Percentiles rank a stretch among this genome's conserved stretches.
Evolutionary conservation across 2,797 vertebrate genomes (phyloP).

Genomic region (Arrhamphus sclerolepis): DNA sequence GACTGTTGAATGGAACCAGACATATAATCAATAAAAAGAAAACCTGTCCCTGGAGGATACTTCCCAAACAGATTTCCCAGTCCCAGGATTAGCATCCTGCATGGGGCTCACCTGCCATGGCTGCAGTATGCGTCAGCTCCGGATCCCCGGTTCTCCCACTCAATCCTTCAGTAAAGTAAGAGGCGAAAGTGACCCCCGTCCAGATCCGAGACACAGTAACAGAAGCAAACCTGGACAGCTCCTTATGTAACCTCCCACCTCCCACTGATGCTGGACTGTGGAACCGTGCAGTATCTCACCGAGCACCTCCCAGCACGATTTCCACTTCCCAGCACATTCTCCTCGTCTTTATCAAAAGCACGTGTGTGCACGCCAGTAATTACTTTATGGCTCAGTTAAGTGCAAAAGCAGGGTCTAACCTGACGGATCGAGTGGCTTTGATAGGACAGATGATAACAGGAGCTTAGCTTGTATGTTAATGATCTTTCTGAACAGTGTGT

Average conservation of each 20-base stretch:
- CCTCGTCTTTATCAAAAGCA: slow-evolving; percentile 20
- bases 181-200: slow-evolving; percentile 15
- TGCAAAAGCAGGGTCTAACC: not conserved
- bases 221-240: not conserved
- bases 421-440: slow-evolving; percentile 15
- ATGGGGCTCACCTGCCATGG: slow-evolving; percentile 77
- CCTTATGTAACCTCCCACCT: slow-evolving; percentile 58
- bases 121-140: slow-evolving; percentile 15
- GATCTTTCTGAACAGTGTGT: no score
- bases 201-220: slow-evolving; percentile 9
- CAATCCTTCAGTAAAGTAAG: slow-evolving; percentile 57
- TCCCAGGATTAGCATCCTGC: not conserved
- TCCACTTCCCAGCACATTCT: slow-evolving; percentile 3
- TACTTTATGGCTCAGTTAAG: slow-evolving; percentile 36
- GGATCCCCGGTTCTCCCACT: slow-evolving; percentile 18
- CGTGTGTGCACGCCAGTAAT: slow-evolving; percentile 7
- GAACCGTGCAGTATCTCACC: not conserved
- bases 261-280: slow-evolving; percentile 42
- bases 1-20: not conserved
- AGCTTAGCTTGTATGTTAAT: no score
- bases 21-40: not conserved
- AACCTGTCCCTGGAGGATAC: not conserved
- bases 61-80: not conserved
- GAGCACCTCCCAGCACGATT: slow-evolving; percentile 10
- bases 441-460: slow-evolving; percentile 19